Base-by-base conservation (phyloP, 2,113 vertebrate genomes). In the Pionites leucogaster region DNA sequence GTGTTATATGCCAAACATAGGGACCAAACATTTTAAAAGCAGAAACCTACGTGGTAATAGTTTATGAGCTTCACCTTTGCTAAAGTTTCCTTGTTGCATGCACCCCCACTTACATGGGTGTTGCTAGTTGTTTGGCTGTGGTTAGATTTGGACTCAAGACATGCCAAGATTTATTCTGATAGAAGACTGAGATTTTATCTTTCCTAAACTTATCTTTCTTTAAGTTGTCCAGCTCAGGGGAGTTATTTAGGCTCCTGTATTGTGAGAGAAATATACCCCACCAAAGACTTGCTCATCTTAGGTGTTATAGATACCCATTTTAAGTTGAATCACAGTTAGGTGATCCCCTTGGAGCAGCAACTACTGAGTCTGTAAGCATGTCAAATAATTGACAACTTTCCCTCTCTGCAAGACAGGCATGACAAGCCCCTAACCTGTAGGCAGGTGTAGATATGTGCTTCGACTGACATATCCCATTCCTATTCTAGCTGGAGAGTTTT, bases 61-160 rank as follows among this genome's bases (percentile, higher is more conserved):
- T 80, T 92, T 65, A 47, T 50, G 57, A 82, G 27, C 12, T 90
- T 88, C 28, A 8, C 13, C 27, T 95, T 69, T 53, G 49, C 42
- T 76, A 62, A 74, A 59, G 42, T 68, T 70, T 35, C 39, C 10
- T 47, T 79, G 35, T 71, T 71, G 20, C 46, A 71, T 25, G 17
- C 46, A 81, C 31, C 57, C 31, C 65, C 53, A 52, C 35, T 88
- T 29, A 69, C 49, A 12, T 10, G 7, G 50, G 63, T 68, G 27
- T 49, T 84, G 35, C 53, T 91, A 70, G n/a, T 33, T 92, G 50
- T 63, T 77, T 85, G 89, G 28, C 29, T 53, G 82, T 96, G 39
- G 78, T 96, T 92, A 93, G 65, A 82, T 86, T 70, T 57, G 41
- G 23, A 82, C 63, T 86, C 53, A 90, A 76, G 25, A 37, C 39